Evolutionary conservation across 2,888 invertebrate genomes (phyloP).

Genomic region (Pseudoips prasinana): DNA sequence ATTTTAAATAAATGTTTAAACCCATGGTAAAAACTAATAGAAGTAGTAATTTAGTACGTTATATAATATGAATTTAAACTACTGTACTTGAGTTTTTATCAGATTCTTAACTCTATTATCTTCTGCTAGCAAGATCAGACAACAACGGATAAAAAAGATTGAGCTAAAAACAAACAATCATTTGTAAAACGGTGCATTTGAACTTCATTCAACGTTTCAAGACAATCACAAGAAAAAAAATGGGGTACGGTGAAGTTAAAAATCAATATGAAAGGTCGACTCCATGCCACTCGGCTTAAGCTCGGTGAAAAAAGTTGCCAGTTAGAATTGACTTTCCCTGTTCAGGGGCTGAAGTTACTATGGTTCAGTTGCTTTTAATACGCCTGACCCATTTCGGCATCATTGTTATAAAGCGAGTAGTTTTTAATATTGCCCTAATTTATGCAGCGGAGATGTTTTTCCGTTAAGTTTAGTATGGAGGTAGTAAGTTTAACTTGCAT

Average conservation of each 20-base stretch:
- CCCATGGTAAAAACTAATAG: no score
- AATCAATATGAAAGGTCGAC: conserved; percentile 48
- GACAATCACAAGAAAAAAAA: conserved; percentile 33
- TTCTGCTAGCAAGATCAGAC: no score
- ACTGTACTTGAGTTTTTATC: no score
- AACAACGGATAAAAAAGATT: no score
- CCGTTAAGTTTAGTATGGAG: no score
- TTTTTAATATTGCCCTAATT: not conserved
- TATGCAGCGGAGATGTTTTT: no score
- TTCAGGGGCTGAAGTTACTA: conserved; percentile 53
- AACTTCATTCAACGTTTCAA: conserved; percentile 25
- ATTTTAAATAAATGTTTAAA: no score
- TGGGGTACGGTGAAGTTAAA: conserved; percentile 36
- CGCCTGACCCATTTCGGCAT: conserved; percentile 46
- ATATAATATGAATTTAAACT: no score
- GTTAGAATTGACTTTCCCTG: conserved; percentile 72
- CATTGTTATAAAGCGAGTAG: conserved; percentile 25
- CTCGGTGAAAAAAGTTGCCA: conserved; percentile 60
- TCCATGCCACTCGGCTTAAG: conserved; percentile 39
- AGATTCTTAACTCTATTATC: no score
- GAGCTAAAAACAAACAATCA: conserved; percentile 1
- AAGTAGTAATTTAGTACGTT: no score
- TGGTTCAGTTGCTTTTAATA: conserved; percentile 42
- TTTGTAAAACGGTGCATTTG: conserved; percentile 11
- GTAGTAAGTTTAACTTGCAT: no score